These are phyloP conservation scores for Aethina tumida DNA, from an alignment of 1,140 invertebrate genomes.

Conservation along the genomic window DNA sequence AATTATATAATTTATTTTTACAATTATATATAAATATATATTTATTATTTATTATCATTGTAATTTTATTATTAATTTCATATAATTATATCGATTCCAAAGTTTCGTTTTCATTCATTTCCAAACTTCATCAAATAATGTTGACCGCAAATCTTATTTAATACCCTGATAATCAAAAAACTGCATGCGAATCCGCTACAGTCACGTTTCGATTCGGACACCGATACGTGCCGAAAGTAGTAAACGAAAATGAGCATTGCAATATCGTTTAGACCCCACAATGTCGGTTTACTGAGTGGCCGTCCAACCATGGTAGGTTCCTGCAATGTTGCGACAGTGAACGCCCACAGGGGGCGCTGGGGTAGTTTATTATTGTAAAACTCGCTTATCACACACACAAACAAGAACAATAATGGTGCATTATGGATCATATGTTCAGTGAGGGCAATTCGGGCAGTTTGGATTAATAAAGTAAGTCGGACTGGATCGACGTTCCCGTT, in stretches of 20 bases:
- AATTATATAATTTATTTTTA: too few relatives aligned
- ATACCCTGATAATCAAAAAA: too few relatives aligned
- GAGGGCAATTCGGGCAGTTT: constrained; percentile 17
- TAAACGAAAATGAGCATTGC: not conserved
- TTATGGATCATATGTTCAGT: constrained; percentile 25
- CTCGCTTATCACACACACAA: constrained; percentile 21
- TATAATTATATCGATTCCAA: too few relatives aligned
- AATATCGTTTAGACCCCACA: not conserved
- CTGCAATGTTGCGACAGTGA: not conserved
- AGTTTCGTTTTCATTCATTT: too few relatives aligned
- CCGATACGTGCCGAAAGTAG: too few relatives aligned
- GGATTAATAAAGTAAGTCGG: constrained; percentile 14
- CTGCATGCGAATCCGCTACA: too few relatives aligned
- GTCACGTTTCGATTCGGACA: too few relatives aligned
- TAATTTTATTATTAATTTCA: too few relatives aligned
- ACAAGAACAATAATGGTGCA: constrained; percentile 24
- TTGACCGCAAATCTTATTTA: too few relatives aligned
- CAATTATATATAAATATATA: too few relatives aligned
- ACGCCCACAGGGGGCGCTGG: constrained; percentile 3
- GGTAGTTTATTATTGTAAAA: constrained; percentile 20
- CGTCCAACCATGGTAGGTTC: not conserved
- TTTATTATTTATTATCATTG: too few relatives aligned
- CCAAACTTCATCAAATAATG: too few relatives aligned
- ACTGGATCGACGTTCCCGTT: not conserved
- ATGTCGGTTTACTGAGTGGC: not conserved